Conservation (phyloP, 1,140 invertebrate species). For the Stenopsyche tienmushanensis region DNA sequence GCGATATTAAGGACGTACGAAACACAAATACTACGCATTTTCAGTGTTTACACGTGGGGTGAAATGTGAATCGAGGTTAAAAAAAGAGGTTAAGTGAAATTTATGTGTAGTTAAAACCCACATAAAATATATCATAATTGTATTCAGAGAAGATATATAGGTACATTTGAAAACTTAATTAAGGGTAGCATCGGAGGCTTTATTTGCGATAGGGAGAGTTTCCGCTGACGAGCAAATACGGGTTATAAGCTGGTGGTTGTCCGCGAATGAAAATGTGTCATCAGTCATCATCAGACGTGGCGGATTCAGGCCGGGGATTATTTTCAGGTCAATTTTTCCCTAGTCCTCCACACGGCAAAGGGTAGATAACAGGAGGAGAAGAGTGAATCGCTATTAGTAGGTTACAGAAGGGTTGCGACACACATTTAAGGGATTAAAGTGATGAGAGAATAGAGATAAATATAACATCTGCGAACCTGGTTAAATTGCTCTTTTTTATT, state of each 20-base stretch:
- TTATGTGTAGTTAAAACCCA: no score
- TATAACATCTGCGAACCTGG: not conserved
- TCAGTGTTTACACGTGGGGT: no score
- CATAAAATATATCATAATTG: no score
- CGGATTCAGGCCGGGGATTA: constrained; percentile 5
- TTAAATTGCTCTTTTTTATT: not conserved
- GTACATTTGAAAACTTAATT: no score
- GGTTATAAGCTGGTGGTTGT: constrained; percentile 9
- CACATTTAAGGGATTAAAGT: constrained; percentile 24
- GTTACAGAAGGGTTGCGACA: constrained; percentile 16
- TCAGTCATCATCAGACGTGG: constrained; percentile 26
- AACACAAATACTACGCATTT: no score
- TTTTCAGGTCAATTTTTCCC: constrained; percentile 27
- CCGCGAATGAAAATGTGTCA: constrained; percentile 24
- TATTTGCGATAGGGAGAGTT: constrained; percentile 9
- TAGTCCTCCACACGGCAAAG: not conserved
- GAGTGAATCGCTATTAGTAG: constrained; percentile 1
- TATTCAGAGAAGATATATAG: no score
- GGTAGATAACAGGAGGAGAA: not conserved
- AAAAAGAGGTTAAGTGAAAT: no score
- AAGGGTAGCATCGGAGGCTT: not conserved
- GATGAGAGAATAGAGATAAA: constrained; percentile 16
- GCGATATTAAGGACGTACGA: no score
- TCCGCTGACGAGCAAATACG: constrained; percentile 15
- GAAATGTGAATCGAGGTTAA: no score